A percentile compares a stretch with the other conserved stretches of the same genome.
Conservation (phyloP, 2,113 vertebrate genomes). For the Gopherus evgoodei region DNA sequence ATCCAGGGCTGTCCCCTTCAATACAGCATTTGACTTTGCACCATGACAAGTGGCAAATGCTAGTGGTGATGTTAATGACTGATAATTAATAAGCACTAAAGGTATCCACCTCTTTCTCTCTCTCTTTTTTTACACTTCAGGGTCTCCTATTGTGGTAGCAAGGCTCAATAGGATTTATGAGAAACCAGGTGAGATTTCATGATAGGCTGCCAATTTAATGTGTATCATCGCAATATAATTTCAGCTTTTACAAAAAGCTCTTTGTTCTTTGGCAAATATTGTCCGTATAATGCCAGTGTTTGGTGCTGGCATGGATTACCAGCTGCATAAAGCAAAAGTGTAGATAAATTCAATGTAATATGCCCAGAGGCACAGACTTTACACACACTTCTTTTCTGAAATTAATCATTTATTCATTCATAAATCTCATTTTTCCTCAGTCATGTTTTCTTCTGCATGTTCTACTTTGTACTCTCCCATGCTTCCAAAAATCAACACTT, state of each 20-base stretch:
- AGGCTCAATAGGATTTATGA: conserved; percentile 5
- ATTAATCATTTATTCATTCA: conserved; percentile 55
- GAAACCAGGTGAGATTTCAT: background rate
- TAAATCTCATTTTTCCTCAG: conserved; percentile 31
- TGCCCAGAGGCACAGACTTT: conserved; percentile 38
- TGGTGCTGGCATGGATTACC: conserved; percentile 37
- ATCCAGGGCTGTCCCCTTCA: background rate
- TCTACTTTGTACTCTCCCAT: background rate
- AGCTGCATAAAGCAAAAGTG: conserved; percentile 10
- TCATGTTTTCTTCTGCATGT: background rate
- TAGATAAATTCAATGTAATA: conserved; percentile 63
- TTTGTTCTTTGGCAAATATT: conserved; percentile 35
- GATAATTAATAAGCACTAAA: background rate
- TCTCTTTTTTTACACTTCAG: background rate
- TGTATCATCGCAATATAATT: conserved; percentile 23
- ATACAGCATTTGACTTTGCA: background rate
- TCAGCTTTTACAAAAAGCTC: conserved; percentile 46
- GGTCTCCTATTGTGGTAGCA: background rate
- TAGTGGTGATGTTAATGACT: background rate
- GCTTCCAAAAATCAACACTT: background rate
- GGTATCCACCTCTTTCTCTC: background rate
- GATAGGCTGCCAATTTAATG: conserved; percentile 21
- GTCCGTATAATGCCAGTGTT: conserved; percentile 1
- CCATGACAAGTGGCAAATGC: background rate
- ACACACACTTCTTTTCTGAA: background rate